Evolutionary conservation across 2,888 invertebrate genomes (phyloP).

Genomic region (Prostheceraeus crozeri): DNA sequence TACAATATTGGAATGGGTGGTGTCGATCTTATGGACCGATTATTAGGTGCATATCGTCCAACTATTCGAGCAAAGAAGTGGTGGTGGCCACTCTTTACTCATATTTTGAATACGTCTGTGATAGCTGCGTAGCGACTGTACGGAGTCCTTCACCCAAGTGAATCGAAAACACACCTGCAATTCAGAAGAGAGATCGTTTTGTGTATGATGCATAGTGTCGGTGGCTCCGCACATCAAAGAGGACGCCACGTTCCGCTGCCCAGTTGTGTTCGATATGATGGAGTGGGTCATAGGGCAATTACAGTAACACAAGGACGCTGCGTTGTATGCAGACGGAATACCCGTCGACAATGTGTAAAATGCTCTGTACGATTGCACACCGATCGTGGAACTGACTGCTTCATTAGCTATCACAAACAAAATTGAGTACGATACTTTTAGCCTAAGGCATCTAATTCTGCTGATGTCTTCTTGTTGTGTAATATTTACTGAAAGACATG

Average conservation of each 20-base stretch:
- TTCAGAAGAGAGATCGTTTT: slow-evolving; percentile 22
- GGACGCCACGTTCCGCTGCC: not conserved
- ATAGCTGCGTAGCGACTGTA: not conserved
- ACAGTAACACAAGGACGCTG: slow-evolving; percentile 21
- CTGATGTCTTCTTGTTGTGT: too few species aligned
- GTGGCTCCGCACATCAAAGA: too few species aligned
- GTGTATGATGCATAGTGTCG: slow-evolving; percentile 15
- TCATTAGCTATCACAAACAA: slow-evolving; percentile 13
- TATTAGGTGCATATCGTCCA: slow-evolving; percentile 20
- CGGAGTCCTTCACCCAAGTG: not conserved
- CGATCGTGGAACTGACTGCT: slow-evolving; percentile 19
- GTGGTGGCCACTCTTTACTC: slow-evolving; percentile 25
- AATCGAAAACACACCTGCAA: slow-evolving; percentile 3
- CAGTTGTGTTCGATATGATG: too few species aligned
- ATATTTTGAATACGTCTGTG: slow-evolving; percentile 12
- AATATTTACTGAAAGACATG: too few species aligned
- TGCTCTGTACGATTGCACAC: slow-evolving; percentile 11
- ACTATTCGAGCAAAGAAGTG: slow-evolving; percentile 28
- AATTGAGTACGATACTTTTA: too few species aligned
- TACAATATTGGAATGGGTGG: slow-evolving; percentile 18
- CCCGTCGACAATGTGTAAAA: not conserved
- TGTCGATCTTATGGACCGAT: slow-evolving; percentile 24
- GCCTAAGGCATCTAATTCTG: too few species aligned
- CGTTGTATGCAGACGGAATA: slow-evolving; percentile 14
- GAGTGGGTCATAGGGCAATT: slow-evolving; percentile 9